These are phyloP conservation scores for Crotophaga sulcirostris DNA, from an alignment of 2,113 vertebrate genomes.

Conservation along the genomic window DNA sequence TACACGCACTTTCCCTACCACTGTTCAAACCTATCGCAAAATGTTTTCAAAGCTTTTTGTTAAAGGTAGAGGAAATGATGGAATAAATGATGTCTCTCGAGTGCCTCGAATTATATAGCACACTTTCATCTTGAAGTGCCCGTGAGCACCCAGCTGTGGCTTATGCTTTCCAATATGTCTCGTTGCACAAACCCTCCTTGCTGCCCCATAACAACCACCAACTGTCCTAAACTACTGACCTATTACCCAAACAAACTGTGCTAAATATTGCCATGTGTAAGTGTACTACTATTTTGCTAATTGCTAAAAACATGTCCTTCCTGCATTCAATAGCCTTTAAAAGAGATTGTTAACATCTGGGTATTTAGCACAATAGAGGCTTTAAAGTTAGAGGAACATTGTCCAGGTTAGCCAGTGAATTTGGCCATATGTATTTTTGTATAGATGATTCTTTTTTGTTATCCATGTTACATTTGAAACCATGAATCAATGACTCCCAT, in stretches of 20 bases:
- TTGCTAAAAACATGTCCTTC: conserved; percentile 69
- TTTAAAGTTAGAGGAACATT: conserved; percentile 48
- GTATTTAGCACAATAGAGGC: conserved; percentile 40
- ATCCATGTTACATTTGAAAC: background rate
- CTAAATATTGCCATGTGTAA: conserved; percentile 72
- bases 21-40: background rate
- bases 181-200: background rate
- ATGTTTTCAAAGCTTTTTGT: background rate
- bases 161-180: accelerated
- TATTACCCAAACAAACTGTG: conserved; percentile 62
- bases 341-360: conserved; percentile 71
- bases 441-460: background rate
- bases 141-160: background rate
- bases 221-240: conserved; percentile 42
- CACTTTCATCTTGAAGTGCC: background rate
- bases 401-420: conserved; percentile 16
- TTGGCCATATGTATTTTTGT: background rate
- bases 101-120: background rate
- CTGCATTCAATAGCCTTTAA: conserved; percentile 37
- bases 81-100: background rate
- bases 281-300: conserved; percentile 62
- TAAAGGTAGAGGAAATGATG: background rate
- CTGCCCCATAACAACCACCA: conserved; percentile 13
- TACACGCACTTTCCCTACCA: background rate
- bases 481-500: background rate